These are phyloP conservation scores for Percopsis omiscomaycus DNA, from an alignment of 2,797 vertebrate species.

Conservation along the genomic window DNA sequence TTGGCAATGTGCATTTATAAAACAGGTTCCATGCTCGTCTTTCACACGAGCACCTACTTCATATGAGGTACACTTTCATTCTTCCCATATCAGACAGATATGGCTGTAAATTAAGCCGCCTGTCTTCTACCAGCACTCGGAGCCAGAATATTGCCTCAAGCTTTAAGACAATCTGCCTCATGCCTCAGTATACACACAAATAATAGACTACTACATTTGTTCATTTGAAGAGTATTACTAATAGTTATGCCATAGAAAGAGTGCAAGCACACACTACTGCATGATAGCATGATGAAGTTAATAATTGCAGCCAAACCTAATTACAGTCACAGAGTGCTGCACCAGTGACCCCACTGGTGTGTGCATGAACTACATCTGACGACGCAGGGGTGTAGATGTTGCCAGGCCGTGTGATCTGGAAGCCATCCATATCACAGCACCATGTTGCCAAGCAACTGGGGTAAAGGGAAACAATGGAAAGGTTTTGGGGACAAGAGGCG, in stretches of 20 bases:
- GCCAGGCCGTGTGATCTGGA: constrained; percentile 36
- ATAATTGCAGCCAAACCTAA: neutral
- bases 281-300: neutral
- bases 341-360: constrained; percentile 1
- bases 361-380: constrained; percentile 25
- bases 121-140: too few species aligned
- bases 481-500: neutral
- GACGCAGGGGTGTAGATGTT: constrained; percentile 20
- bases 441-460: constrained; percentile 70
- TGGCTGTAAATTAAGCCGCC: too few species aligned
- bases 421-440: constrained; percentile 39
- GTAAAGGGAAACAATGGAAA: constrained; percentile 15
- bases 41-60: too few species aligned
- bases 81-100: too few species aligned
- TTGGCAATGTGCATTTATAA: too few species aligned
- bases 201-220: neutral
- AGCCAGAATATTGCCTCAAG: too few species aligned
- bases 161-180: too few species aligned
- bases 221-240: neutral
- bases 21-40: too few species aligned
- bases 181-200: too few species aligned
- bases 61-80: too few species aligned
- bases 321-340: constrained; percentile 4
- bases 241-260: neutral
- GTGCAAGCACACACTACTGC: too few species aligned